Conservation (phyloP, 2,797 vertebrate genomes). For the Typhlichthys eigenmanni region DNA sequence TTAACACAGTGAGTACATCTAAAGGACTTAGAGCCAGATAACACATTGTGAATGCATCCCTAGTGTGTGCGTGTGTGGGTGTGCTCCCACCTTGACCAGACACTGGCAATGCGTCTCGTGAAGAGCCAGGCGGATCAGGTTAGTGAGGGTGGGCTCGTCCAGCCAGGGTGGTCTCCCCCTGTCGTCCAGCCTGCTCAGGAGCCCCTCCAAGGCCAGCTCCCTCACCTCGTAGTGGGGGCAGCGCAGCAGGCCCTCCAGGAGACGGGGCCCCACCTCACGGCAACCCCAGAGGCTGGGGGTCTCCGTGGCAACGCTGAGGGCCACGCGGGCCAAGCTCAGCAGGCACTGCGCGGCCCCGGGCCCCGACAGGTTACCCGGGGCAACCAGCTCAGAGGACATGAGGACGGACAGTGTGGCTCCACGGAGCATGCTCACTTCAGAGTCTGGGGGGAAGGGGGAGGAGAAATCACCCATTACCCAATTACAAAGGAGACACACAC, state of each 20-base stretch:
- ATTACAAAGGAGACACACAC: constrained; percentile 19
- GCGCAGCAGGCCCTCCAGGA: constrained; percentile 75
- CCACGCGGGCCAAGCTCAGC: constrained; percentile 83
- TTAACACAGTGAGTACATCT: no score
- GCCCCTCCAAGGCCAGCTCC: constrained; percentile 75
- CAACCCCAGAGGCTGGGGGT: constrained; percentile 50
- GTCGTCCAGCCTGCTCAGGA: constrained; percentile 71
- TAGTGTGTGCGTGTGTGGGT: constrained; percentile 25
- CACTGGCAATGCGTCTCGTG: constrained; percentile 85
- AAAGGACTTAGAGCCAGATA: no score
- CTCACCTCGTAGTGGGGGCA: constrained; percentile 82
- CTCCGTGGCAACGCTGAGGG: constrained; percentile 58
- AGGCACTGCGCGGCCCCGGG: constrained; percentile 87
- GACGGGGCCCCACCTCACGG: constrained; percentile 26
- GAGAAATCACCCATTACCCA: neutral
- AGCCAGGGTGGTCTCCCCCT: constrained; percentile 36
- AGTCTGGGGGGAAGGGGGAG: constrained; percentile 53
- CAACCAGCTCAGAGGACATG: constrained; percentile 78
- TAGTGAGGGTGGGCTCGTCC: constrained; percentile 55
- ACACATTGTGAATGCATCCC: neutral
- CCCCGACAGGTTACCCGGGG: constrained; percentile 45
- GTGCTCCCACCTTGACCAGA: constrained; percentile 84
- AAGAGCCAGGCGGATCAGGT: constrained; percentile 77
- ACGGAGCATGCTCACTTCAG: constrained; percentile 73
- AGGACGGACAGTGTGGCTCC: constrained; percentile 72